These are phyloP conservation scores for Lutjanus campechanus DNA, from an alignment of 2,797 vertebrate species.

Conservation along the genomic window DNA sequence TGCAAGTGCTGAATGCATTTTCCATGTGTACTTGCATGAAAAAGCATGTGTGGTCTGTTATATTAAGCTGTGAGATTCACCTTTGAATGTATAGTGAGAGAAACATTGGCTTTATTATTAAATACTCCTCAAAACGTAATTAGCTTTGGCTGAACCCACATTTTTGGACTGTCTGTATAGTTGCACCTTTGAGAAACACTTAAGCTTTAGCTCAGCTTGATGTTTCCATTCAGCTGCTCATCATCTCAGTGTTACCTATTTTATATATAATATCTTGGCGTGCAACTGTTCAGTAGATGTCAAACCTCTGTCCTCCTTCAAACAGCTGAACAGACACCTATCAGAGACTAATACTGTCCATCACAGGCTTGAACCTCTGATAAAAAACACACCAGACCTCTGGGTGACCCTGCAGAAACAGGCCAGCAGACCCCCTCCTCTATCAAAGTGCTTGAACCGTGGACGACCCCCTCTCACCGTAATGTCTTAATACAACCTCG, in stretches of 20 bases:
- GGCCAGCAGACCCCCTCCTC: slow-evolving; percentile 16
- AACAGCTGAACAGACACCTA: not conserved
- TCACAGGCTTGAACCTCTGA: not conserved
- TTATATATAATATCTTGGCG: not conserved
- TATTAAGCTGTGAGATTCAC: too few relatives aligned
- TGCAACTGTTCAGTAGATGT: not conserved
- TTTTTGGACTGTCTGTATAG: too few relatives aligned
- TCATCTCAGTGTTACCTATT: not conserved
- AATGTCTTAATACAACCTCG: not conserved
- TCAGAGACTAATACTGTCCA: not conserved
- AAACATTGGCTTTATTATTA: too few relatives aligned
- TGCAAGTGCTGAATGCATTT: too few relatives aligned
- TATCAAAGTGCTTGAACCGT: slow-evolving; percentile 27
- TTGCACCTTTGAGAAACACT: too few relatives aligned
- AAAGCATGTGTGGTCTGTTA: too few relatives aligned
- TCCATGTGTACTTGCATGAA: too few relatives aligned
- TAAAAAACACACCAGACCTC: slow-evolving; percentile 4
- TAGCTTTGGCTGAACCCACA: not conserved
- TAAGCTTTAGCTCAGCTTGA: too few relatives aligned
- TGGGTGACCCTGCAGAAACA: slow-evolving; percentile 25
- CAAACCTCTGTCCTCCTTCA: not conserved
- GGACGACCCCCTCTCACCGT: slow-evolving; percentile 13
- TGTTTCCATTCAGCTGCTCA: not conserved
- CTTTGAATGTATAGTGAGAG: too few relatives aligned
- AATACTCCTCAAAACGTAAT: too few relatives aligned